phyloP scores from a whole-genome alignment of 1,140 invertebrate genomes.

The Lanistes nyassanus region DNA sequence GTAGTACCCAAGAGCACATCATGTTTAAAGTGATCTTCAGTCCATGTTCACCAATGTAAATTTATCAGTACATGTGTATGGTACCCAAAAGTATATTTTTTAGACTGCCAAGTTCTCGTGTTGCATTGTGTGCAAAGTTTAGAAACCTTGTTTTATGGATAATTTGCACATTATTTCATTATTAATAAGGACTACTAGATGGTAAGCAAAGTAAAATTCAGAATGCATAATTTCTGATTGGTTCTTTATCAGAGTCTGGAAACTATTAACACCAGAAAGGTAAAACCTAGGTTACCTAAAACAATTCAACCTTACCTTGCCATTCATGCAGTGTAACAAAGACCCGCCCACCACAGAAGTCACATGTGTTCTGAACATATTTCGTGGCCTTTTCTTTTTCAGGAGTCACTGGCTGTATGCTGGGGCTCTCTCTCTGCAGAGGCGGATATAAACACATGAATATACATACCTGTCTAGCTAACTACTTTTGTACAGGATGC shows the following conservation, averaged over 20 bases:
- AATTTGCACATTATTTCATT: too few species aligned
- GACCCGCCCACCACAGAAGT: conserved; percentile 36
- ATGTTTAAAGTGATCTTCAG: background rate
- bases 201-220: too few species aligned
- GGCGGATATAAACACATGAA: background rate
- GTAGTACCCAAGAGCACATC: background rate
- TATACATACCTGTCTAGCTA: too few species aligned
- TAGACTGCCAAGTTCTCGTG: too few species aligned
- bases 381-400: conserved; percentile 10
- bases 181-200: too few species aligned
- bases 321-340: conserved; percentile 31
- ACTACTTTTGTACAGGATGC: too few species aligned
- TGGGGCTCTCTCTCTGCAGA: conserved; percentile 31
- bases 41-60: background rate
- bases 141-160: too few species aligned
- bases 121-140: too few species aligned
- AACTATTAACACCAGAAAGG: too few species aligned
- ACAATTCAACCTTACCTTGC: conserved; percentile 32
- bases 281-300: too few species aligned
- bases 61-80: background rate
- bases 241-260: background rate
- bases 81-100: too few species aligned
- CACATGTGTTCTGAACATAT: conserved; percentile 35
- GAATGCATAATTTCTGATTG: background rate
- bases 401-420: conserved; percentile 21